phyloP scores from a whole-genome alignment of 2,113 vertebrate genomes.

The Orthonyx spaldingii region DNA sequence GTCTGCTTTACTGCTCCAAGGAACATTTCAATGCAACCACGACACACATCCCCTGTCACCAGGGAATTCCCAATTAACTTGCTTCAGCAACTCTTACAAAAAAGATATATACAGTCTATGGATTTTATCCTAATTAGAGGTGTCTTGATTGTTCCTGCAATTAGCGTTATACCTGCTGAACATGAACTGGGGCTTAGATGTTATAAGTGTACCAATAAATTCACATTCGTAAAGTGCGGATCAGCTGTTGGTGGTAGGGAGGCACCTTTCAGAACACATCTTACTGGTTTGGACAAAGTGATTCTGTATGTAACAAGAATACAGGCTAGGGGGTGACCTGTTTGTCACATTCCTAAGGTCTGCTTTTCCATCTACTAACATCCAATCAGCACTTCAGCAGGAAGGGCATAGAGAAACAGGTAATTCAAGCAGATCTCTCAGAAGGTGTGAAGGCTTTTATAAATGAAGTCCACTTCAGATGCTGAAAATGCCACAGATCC shows the following conservation, averaged over 20 bases:
- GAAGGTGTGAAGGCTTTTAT: neutral
- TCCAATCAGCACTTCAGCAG: neutral
- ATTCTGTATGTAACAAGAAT: neutral
- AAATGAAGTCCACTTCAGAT: neutral
- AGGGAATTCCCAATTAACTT: constrained; percentile 3
- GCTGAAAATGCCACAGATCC: neutral
- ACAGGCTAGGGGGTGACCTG: neutral
- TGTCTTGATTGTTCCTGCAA: neutral
- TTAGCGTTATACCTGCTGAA: neutral
- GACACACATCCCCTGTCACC: neutral
- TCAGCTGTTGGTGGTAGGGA: neutral
- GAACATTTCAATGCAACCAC: neutral
- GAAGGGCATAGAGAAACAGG: neutral
- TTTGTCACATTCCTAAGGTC: neutral
- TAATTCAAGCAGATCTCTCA: neutral
- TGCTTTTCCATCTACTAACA: neutral
- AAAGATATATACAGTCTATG: neutral
- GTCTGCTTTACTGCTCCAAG: neutral
- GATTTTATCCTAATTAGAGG: constrained; percentile 22
- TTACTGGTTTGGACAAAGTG: neutral
- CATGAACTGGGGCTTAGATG: neutral
- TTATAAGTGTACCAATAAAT: neutral
- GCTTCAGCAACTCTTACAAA: neutral
- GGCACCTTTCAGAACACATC: neutral
- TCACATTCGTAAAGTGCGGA: neutral